Evolutionary conservation across 2,113 vertebrate genomes (phyloP).

Genomic region (Deroptyus accipitrinus): DNA sequence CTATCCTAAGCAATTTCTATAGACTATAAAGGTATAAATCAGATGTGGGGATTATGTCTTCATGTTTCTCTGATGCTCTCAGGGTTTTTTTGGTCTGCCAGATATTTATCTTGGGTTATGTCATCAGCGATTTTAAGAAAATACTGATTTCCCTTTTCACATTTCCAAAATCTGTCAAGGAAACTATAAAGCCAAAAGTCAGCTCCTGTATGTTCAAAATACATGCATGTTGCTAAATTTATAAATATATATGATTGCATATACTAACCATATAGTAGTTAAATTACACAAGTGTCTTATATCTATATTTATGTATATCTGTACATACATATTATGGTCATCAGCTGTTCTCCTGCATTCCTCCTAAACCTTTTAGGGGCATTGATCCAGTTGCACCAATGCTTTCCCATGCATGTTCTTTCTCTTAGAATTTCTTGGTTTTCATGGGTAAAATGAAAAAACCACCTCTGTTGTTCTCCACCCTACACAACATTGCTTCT

Average conservation of each 20-base stretch:
- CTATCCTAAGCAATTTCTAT: not conserved
- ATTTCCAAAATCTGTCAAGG: not conserved
- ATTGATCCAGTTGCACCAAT: not conserved
- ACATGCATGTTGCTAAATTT: not conserved
- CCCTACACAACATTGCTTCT: not conserved
- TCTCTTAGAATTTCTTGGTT: not conserved
- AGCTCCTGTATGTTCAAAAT: not conserved
- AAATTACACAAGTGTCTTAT: not conserved
- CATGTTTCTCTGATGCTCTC: not conserved
- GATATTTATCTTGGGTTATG: not conserved
- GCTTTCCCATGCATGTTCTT: not conserved
- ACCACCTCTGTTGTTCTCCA: not conserved
- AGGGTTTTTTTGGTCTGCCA: not conserved
- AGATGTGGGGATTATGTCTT: not conserved
- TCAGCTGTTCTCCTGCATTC: not conserved
- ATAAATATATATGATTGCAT: not conserved
- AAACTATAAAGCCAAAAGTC: not conserved
- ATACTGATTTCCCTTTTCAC: not conserved
- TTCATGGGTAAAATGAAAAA: not conserved
- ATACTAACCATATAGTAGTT: not conserved
- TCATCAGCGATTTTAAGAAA: not conserved
- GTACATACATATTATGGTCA: not conserved
- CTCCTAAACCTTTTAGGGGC: not conserved
- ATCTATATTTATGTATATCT: not conserved
- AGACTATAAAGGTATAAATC: not conserved